A percentile compares a stretch with the other conserved stretches of the same genome.
Conservation (phyloP, 2,797 vertebrate species). For the Leucoraja ocellata region DNA sequence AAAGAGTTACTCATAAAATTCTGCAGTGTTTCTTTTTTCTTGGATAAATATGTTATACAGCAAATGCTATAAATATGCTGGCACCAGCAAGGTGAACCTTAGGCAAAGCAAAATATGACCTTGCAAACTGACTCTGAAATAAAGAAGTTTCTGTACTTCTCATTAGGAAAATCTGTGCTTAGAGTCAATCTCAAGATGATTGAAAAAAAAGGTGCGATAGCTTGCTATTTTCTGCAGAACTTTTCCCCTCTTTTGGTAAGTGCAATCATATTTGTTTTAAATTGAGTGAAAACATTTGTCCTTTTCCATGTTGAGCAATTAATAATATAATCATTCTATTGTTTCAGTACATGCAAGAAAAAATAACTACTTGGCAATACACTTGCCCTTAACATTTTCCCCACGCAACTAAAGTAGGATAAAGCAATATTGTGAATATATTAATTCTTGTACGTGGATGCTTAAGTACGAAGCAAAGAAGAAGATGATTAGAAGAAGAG, state of each 20-base stretch:
- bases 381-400: neutral
- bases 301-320: neutral
- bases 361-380: neutral
- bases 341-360: neutral
- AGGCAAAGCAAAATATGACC: neutral
- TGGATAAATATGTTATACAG: neutral
- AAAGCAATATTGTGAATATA: conserved; percentile 16
- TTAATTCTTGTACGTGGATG: neutral
- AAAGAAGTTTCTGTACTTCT: neutral
- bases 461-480: neutral
- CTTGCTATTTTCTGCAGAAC: neutral
- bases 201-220: neutral
- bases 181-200: neutral
- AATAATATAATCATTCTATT: conserved; percentile 9
- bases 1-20: neutral
- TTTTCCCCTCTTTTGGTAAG: neutral
- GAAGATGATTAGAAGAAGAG: neutral
- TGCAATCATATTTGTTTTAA: conserved; percentile 27
- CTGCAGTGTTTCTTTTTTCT: neutral
- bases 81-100: neutral
- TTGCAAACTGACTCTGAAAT: neutral
- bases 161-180: neutral
- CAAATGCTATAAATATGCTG: neutral
- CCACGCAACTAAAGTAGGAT: neutral
- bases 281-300: neutral